These are phyloP conservation scores for Noctua janthina DNA, from an alignment of 2,888 invertebrate species.

Conservation along the genomic window DNA sequence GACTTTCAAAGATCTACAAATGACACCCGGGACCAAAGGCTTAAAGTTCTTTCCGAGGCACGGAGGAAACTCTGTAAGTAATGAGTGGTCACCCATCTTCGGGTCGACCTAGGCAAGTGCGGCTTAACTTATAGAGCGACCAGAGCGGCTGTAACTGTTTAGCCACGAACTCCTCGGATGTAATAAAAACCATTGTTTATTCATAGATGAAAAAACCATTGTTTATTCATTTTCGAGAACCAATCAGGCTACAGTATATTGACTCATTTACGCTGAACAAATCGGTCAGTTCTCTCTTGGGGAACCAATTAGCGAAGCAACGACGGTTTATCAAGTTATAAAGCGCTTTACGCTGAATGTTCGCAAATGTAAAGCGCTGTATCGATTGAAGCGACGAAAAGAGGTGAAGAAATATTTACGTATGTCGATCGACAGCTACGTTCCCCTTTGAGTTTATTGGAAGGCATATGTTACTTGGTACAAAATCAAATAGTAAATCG, in stretches of 20 bases:
- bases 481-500: constrained; percentile 34
- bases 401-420: constrained; percentile 47
- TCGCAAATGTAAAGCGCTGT: constrained; percentile 48
- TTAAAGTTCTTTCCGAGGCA: neutral
- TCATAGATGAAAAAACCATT: constrained; percentile 8
- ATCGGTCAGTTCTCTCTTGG: constrained; percentile 44
- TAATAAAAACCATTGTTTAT: neutral
- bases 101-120: neutral
- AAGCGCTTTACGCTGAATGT: constrained; percentile 47
- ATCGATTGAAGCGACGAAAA: constrained; percentile 46
- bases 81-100: neutral
- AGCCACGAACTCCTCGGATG: neutral
- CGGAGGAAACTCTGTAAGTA: neutral
- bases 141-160: neutral
- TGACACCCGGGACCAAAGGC: neutral
- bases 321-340: constrained; percentile 54
- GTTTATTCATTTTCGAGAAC: constrained; percentile 32
- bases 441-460: constrained; percentile 42
- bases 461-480: constrained; percentile 45
- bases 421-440: constrained; percentile 34
- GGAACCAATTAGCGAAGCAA: constrained; percentile 55
- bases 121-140: neutral
- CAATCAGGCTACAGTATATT: constrained; percentile 28
- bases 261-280: constrained; percentile 34
- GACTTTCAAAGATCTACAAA: neutral